phyloP scores from a whole-genome alignment of 30 jellyfish, hydroid and myxozoan species.

The Turritopsis dohrnii region DNA sequence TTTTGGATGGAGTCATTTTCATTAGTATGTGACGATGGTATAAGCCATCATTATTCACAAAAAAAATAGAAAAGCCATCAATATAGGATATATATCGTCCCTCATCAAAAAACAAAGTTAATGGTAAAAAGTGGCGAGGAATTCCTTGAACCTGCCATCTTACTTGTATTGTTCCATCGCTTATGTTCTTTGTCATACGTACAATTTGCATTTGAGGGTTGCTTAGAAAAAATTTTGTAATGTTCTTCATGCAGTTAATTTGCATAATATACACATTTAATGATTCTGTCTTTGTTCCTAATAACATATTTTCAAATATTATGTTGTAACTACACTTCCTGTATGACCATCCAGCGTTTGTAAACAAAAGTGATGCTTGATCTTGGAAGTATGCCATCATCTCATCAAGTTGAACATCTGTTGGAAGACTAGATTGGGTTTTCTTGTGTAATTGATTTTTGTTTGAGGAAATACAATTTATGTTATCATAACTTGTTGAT shows the following conservation, averaged over 20 bases:
- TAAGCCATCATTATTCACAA: conserved; percentile 17
- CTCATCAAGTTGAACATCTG: conserved; percentile 6
- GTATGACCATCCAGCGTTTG: conserved; percentile 16
- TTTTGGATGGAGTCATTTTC: conserved; percentile 16
- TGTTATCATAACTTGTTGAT: background rate
- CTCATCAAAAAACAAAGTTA: conserved; percentile 24
- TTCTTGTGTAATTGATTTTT: background rate
- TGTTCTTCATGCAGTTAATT: background rate
- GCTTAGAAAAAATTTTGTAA: background rate
- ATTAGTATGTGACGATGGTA: conserved; percentile 16
- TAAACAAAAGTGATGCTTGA: conserved; percentile 8
- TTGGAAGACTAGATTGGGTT: conserved; percentile 6
- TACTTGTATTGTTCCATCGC: conserved; percentile 9
- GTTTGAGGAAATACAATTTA: background rate
- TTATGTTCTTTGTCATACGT: background rate
- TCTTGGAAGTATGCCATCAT: conserved; percentile 18
- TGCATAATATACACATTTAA: conserved; percentile 11
- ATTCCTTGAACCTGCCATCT: conserved; percentile 29
- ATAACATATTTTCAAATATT: background rate
- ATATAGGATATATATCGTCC: background rate
- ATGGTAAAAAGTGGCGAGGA: conserved; percentile 16
- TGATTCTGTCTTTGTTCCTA: conserved; percentile 21
- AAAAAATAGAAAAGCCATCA: conserved; percentile 20
- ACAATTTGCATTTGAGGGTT: conserved; percentile 3
- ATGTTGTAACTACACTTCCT: conserved; percentile 13